A percentile compares a stretch with the other conserved stretches of the same genome.
These are phyloP conservation scores for Pygmarrhopalites habei DNA, from an alignment of 1,140 invertebrate species.

Conservation along the genomic window DNA sequence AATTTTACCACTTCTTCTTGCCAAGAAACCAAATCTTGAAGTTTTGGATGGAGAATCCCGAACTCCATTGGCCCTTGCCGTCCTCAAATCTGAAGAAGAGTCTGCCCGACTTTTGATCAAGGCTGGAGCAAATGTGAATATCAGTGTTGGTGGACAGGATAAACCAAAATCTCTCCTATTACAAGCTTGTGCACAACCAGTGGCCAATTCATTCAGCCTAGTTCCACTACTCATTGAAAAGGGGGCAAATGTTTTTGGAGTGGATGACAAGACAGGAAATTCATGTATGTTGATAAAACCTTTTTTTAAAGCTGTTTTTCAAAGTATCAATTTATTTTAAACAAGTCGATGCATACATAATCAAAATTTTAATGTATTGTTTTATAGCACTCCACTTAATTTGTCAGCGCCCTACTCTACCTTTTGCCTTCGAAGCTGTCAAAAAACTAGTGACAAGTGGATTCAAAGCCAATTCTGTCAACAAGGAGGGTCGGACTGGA, in stretches of 20 bases:
- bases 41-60: background rate
- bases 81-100: background rate
- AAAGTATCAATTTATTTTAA: no score
- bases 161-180: slow-evolving; percentile 22
- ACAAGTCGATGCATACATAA: no score
- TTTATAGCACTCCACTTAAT: slow-evolving; percentile 42
- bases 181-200: background rate
- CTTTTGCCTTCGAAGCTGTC: slow-evolving; percentile 27
- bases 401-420: slow-evolving; percentile 12
- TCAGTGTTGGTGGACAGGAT: slow-evolving; percentile 25
- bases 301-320: no score
- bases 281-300: no score
- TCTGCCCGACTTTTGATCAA: slow-evolving; percentile 38
- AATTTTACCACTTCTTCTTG: slow-evolving; percentile 7
- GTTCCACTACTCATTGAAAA: slow-evolving; percentile 29
- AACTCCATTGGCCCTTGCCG: slow-evolving; percentile 23
- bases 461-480: slow-evolving; percentile 41
- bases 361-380: no score
- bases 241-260: slow-evolving; percentile 36
- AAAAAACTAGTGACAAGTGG: slow-evolving; percentile 40
- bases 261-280: slow-evolving; percentile 38
- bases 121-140: slow-evolving; percentile 44
- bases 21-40: slow-evolving; percentile 22
- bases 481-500: slow-evolving; percentile 42
- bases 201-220: slow-evolving; percentile 1